Conservation (phyloP, 2,888 invertebrate species). For the Drosophila meridiana region DNA sequence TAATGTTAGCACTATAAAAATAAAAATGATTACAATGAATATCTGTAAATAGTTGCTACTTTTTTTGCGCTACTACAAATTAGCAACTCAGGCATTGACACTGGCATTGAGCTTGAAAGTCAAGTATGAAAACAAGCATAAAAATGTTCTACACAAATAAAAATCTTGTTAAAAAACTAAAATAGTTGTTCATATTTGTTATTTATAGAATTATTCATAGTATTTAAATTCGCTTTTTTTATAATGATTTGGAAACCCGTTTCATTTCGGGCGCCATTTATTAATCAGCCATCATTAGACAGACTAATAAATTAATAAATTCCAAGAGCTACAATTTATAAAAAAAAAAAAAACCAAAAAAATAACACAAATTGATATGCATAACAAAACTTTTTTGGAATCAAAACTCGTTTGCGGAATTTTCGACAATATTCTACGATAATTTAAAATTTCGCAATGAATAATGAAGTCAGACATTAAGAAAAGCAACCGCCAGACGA, state of each 20-base stretch:
- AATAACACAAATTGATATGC: constrained; percentile 3
- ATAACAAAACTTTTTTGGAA: constrained; percentile 19
- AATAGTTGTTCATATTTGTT: constrained; percentile 7
- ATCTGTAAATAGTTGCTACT: constrained; percentile 20
- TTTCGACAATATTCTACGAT: constrained; percentile 13
- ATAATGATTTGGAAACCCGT: constrained; percentile 28
- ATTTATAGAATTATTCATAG: constrained; percentile 16
- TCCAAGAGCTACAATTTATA: constrained; percentile 19
- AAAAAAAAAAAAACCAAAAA: not conserved
- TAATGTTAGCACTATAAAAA: constrained; percentile 4
- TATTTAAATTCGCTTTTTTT: not conserved
- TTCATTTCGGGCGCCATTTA: constrained; percentile 44
- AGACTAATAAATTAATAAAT: constrained; percentile 47
- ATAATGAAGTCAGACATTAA: constrained; percentile 34
- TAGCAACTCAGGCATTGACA: constrained; percentile 41
- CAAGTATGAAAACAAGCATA: constrained; percentile 22
- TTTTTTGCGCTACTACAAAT: constrained; percentile 18
- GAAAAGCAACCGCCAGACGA: not conserved
- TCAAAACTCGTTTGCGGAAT: constrained; percentile 49
- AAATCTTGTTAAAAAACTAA: constrained; percentile 9
- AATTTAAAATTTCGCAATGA: constrained; percentile 36
- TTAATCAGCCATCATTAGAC: constrained; percentile 46
- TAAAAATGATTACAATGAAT: not conserved
- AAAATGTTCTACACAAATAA: constrained; percentile 11
- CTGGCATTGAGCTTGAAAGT: constrained; percentile 40